A percentile compares a stretch with the other conserved stretches of the same genome.
phyloP scores from a whole-genome alignment of 2,888 invertebrate species.

The Meliscaeva auricollis region DNA sequence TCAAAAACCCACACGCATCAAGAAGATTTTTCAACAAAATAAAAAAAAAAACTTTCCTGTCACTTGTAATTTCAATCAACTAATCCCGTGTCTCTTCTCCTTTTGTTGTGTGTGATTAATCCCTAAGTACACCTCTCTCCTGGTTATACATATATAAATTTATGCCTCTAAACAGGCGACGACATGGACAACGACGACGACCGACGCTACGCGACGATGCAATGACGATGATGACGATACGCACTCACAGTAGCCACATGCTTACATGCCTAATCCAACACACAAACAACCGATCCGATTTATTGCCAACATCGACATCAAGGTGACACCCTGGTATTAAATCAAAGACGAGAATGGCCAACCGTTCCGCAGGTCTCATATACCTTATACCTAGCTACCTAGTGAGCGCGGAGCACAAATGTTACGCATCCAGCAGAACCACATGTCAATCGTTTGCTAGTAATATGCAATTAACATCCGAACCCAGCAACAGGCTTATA shows the following conservation, averaged over 20 bases:
- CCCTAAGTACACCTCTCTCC: slow-evolving; percentile 52
- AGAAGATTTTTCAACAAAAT: not conserved
- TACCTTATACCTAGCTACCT: no score
- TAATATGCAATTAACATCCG: slow-evolving; percentile 74
- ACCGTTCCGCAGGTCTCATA: not conserved
- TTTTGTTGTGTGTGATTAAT: slow-evolving; percentile 41
- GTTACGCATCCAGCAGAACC: slow-evolving; percentile 64
- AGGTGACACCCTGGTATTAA: slow-evolving; percentile 75
- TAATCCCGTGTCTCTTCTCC: slow-evolving; percentile 43
- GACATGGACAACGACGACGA: not conserved
- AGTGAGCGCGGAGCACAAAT: slow-evolving; percentile 33
- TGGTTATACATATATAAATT: not conserved
- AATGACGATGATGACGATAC: slow-evolving; percentile 31
- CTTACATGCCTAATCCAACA: slow-evolving; percentile 75
- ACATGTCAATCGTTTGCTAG: slow-evolving; percentile 69
- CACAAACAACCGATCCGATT: slow-evolving; percentile 73
- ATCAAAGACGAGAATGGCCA: slow-evolving; percentile 56
- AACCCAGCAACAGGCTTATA: not conserved
- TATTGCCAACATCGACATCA: slow-evolving; percentile 74
- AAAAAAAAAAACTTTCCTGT: slow-evolving; percentile 29
- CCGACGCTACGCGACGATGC: not conserved
- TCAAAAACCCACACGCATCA: slow-evolving; percentile 9
- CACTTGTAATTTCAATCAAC: slow-evolving; percentile 73
- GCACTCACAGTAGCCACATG: slow-evolving; percentile 71
- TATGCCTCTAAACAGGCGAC: slow-evolving; percentile 7